Evolutionary conservation across 2,113 vertebrate genomes (phyloP), one percentile per base, ranked within the genome.

Genomic region (Cranoglanis bouderius): DNA sequence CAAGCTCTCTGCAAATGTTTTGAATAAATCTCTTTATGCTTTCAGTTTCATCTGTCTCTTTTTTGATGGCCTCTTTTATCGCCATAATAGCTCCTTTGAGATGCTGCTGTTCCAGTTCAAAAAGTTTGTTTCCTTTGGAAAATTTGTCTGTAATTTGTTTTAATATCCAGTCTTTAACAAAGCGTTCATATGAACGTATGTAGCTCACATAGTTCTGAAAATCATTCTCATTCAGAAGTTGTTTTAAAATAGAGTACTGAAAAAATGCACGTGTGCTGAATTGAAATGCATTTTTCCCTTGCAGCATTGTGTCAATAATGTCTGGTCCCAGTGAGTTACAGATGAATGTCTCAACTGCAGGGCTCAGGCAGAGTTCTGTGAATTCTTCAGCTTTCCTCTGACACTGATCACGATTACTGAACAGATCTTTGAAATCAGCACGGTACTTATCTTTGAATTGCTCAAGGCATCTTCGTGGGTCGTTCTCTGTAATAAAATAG

Each of bases 321-420:
- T 92, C 43, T 63, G 13, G 88, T n/a, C 94, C 93, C 13, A 95
- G 51, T 4, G 85, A 90, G 0, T 32, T 84, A 46, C 72, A 85
- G 84, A 95, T 46, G 24, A 87, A 93, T 1, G 77, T 4, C 49
- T 91, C 83, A 9, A 93, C 86, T 32, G 93, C 93, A 78, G 93
- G 93, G 29, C 32, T 91, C 74, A 95, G 85, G 1, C 93, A 93
- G 0, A 3, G 0, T 0, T 81, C 4, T 2, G 90, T 92, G 3
- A 95, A 95, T 84, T 94, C 93, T 57, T 92, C 7, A 81, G 95
- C 93, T 26, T 94, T 95, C 24, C 91, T 94, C 87, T 93, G 92
- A n/a, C 92, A 92, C 88, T 95, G 94, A 61, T 95, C 91, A 84
- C 88, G 82, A 70, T 93, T 0, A 38, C 90, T 1, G 38, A 93